A percentile compares a stretch with the other conserved stretches of the same genome.
phyloP scores from a whole-genome alignment of 2,888 invertebrate species.

The Ametastegia equiseti region DNA sequence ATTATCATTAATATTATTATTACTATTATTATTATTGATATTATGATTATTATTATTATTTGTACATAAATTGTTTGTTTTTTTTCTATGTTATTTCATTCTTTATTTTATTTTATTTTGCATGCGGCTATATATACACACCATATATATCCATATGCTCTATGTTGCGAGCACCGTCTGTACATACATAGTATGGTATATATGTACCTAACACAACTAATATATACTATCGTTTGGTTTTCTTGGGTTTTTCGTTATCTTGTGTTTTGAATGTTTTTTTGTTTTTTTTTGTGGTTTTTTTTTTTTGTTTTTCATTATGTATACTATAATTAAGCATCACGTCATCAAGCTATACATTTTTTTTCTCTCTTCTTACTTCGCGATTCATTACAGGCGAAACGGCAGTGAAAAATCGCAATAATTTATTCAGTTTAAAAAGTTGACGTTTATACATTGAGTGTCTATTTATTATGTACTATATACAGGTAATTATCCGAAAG shows the following conservation, averaged over 20 bases:
- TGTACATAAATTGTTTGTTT: neutral
- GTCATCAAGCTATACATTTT: neutral
- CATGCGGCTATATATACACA: neutral
- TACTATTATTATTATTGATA: neutral
- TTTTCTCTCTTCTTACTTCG: neutral
- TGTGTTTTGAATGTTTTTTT: neutral
- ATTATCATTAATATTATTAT: neutral
- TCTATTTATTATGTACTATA: no score
- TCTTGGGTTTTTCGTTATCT: no score
- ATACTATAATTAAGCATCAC: neutral
- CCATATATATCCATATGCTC: neutral
- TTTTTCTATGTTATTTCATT: neutral
- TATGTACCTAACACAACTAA: neutral
- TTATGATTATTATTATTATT: constrained; percentile 28
- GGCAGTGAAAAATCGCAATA: no score
- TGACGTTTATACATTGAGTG: no score
- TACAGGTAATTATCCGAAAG: no score
- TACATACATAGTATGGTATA: constrained; percentile 42
- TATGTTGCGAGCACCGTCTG: neutral
- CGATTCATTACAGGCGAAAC: neutral
- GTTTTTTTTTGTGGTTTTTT: neutral
- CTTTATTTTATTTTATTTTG: neutral
- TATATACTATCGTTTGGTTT: no score
- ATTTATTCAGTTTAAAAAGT: no score
- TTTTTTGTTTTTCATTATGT: neutral